Evolutionary conservation across 2,797 vertebrate genomes (phyloP), one percentile per base, ranked within the genome.

Genomic region (Peromyscus attwateri): DNA sequence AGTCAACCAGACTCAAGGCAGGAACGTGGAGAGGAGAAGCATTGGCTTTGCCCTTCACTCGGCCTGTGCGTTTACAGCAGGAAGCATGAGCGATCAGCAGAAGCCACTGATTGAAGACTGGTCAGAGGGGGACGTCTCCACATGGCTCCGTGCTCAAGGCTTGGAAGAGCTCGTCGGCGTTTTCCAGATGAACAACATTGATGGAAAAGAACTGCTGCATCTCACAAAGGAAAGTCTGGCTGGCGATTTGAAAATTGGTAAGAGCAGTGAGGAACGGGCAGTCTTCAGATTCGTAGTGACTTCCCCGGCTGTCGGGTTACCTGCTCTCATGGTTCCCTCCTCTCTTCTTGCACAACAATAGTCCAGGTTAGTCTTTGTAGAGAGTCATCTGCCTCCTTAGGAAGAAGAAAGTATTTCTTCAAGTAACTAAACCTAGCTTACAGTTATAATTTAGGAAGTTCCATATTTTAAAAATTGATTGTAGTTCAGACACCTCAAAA

Each of bases 161-260:
- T 98, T 99, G 95, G 97, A 98, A 93, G 98, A 99, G 68, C 98
- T 99, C 1, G 95, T 99, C 85, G 94, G 46, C 77, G 92, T 98
- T 98, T 99, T 99, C 98, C 99, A 98, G 98, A 97, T 85, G 76
- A 99, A 99, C 98, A 99, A 99, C 96, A 99, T 99, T 1, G 99
- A 99, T 75, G 99, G 99, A 81, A 98, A 98, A 93, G 99, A 99
- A 98, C 98, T 99, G 7, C 97, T 99, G 93, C 98, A 95, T 96
- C 99, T 99, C 97, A 99, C 98, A 95, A 99, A 99, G 97, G 99
- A 99, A 92, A 99, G 98, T 8, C 98, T 99, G 94, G 87, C 98
- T 94, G 98, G 97, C n/a, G 99, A 99, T 95, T 98, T 99, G 97
- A 99, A 99, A 98, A 99, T 99, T 21, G 99, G 99, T 99, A 98